These are phyloP conservation scores for Scrobipalpa costella DNA, from an alignment of 2,888 invertebrate genomes.

Conservation along the genomic window DNA sequence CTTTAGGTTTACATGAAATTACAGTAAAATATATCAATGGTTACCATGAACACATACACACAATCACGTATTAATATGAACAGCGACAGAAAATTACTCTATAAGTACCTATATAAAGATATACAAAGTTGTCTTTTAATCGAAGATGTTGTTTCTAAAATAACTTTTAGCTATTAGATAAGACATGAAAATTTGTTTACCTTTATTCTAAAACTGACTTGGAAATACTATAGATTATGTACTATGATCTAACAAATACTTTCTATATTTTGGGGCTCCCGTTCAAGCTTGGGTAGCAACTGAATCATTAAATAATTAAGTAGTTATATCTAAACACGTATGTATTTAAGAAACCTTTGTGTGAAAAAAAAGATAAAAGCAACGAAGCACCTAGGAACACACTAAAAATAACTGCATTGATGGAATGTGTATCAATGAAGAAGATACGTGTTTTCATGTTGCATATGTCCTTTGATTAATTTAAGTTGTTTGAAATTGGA, in stretches of 20 bases:
- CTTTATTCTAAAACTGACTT: too few relatives aligned
- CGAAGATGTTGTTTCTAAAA: too few relatives aligned
- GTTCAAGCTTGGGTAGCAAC: neutral
- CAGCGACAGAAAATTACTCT: too few relatives aligned
- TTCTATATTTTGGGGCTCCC: neutral
- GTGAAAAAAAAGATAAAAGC: neutral
- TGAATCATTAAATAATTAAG: neutral
- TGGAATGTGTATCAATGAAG: slow-evolving; percentile 8
- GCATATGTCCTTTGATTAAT: neutral
- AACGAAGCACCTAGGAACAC: neutral
- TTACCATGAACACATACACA: too few relatives aligned
- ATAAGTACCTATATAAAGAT: neutral
- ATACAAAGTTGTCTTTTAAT: too few relatives aligned
- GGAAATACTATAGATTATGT: too few relatives aligned
- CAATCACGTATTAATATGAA: too few relatives aligned
- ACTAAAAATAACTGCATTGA: slow-evolving; percentile 4
- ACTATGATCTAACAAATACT: neutral
- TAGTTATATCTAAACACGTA: neutral
- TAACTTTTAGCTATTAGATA: too few relatives aligned
- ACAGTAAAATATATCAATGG: too few relatives aligned
- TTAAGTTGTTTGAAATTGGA: neutral
- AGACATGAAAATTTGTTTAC: too few relatives aligned
- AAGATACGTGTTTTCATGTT: neutral
- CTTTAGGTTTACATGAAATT: too few relatives aligned
- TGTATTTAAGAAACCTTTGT: neutral